Evolutionary conservation across 2,888 invertebrate species (phyloP), one percentile per base, ranked within the genome.

Genomic region (Microctonus hyperodae): DNA sequence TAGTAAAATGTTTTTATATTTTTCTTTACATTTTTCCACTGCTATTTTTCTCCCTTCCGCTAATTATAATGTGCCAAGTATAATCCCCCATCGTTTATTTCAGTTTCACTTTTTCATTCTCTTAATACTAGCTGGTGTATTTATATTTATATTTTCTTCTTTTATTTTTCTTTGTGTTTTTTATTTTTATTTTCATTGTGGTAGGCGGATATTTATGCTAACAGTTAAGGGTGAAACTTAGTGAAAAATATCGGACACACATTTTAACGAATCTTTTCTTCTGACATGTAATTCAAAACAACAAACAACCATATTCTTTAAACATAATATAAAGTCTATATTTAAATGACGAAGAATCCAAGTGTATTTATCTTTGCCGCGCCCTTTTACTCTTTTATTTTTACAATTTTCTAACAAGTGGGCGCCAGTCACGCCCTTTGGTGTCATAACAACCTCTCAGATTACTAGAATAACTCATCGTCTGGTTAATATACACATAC

Each of bases 171-270:
- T 13, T 28, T 25, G 13, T 28, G 20, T 50, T 50, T n/a, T n/a
- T 23, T n/a, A 28, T 53, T 16, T 13, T n/a, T 25, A 25, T 55
- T 31, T 13, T 25, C 13, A 55, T 10, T 37, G 40, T 28, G 68
- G 66, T 69, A 69, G 64, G 53, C 58, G 67, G 67, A 72, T 73
- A 72, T 73, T 73, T 72, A 72, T 73, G 72, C 67, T 61, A 60
- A 56, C 69, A 50, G 69, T 73, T 68, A 72, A 68, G 58, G 65
- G 51, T 40, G 65, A 69, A 56, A 61, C 61, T 65, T 66, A 66
- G 64, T 71, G 68, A 71, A 70, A 72, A 72, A 69, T 71, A 66
- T 71, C 69, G 58, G 56, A 50, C 68, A 67, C 58, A 64, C 65
- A 35, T 50, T 65, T 57, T 13, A 48, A 37, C 57, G 63, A 16